Base-by-base conservation (phyloP, 1,140 invertebrate species). In the Diorhabda elongata region DNA sequence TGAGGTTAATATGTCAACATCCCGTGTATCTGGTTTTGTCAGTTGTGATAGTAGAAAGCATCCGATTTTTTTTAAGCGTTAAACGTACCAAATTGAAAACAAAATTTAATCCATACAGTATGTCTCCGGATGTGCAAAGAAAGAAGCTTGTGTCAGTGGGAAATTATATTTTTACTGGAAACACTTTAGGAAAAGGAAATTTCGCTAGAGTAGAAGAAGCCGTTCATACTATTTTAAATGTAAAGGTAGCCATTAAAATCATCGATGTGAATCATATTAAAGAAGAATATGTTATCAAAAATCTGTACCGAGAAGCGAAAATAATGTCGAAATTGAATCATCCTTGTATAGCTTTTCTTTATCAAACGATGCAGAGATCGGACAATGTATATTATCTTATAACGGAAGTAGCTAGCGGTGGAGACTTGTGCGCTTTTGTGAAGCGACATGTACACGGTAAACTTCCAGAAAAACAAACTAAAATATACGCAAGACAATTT, bases 391-490 rank as follows among this genome's bases (percentile, higher is more conserved):
- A 90, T 74, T 90, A 88, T 78, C 82, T 91, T 72, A 87, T 89
- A 71, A 87, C 86, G 77, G 89, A 91, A 81, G 83, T 87, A 75
- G 88, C 87, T 11, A 80, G 82, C n/a, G 89, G 89, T 52, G 88
- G 89, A 3, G 88, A 90, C 78, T 83, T 91, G 64, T 86, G 86
- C 78, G 79, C 85, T 66, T 87, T 85, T 78, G 85, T 91, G 70
- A 86, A 84, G 73, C 81, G 80, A 2, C 85, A 88, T 72, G 83
- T 85, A 52, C 80, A 83, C 60, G 84, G 85, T 5, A 84, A 86
- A 9, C 82, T 91, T 68, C 83, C 86, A 47, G 89, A 90, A 82
- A 75, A 79, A 5, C 80, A 83, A 26, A 84, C 88, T 4, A 82
- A 85, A 61, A 79, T 82, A 2, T 89, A 87, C 62, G 84, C 85